Conservation (phyloP, 1,140 invertebrate species). For the Charaxes varanes region DNA sequence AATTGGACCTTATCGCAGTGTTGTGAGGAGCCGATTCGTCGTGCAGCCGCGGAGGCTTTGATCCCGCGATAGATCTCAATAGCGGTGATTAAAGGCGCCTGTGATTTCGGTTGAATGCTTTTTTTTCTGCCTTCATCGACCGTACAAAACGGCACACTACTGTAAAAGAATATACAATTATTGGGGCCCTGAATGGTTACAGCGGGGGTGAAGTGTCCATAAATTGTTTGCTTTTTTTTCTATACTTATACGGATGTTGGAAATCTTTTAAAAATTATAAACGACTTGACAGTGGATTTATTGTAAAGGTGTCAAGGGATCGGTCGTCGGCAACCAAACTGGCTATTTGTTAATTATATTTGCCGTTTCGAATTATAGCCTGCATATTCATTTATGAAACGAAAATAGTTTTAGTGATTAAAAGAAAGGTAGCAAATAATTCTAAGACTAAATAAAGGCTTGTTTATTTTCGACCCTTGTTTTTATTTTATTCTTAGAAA, state of each 20-base stretch:
- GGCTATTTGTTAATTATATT: constrained; percentile 59
- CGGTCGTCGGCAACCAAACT: constrained; percentile 33
- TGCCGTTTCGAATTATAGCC: constrained; percentile 5
- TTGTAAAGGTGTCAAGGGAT: constrained; percentile 53
- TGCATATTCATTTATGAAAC: no score
- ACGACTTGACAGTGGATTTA: constrained; percentile 48
- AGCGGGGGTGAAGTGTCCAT: constrained; percentile 71
- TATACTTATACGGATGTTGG: constrained; percentile 39
- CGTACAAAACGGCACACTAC: constrained; percentile 68
- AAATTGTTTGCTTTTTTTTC: constrained; percentile 69
- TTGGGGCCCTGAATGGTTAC: constrained; percentile 69
- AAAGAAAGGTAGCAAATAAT: no score
- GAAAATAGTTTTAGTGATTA: no score
- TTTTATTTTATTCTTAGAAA: no score
- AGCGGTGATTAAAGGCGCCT: constrained; percentile 73
- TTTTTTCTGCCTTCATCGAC: constrained; percentile 66
- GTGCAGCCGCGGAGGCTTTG: constrained; percentile 53
- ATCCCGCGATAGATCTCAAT: constrained; percentile 72
- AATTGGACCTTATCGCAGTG: constrained; percentile 59
- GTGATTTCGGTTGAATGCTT: constrained; percentile 71
- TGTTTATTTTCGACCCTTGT: no score
- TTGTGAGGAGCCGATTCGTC: constrained; percentile 53
- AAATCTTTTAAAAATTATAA: constrained; percentile 67
- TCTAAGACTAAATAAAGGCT: no score
- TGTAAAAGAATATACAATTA: constrained; percentile 74